Evolutionary conservation across 2,888 invertebrate genomes (phyloP), one percentile per base, ranked within the genome.

Genomic region (Trisateles emortualis): DNA sequence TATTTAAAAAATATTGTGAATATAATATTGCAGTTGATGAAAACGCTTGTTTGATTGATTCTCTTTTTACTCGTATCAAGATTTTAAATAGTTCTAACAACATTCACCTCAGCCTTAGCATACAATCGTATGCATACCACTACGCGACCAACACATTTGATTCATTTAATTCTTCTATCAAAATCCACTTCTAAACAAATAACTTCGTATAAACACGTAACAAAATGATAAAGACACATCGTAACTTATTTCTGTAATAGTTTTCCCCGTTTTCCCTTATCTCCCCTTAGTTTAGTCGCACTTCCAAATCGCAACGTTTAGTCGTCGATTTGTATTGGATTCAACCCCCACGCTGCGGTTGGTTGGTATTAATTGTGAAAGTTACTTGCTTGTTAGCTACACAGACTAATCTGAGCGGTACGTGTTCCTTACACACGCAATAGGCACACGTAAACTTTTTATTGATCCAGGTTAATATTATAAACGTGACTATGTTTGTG

Each of bases 281-380:
- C 68, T 55, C 52, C 72, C 72, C 57, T 50, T 49, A 52, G 59
- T 56, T 68, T 30, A 72, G 52, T 68, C 48, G 64, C 42, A 55
- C 52, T 54, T 71, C 44, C 43, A 40, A 48, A 53, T 64, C 55
- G 47, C 57, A 56, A 35, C 54, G 51, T 29, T 69, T 41, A 52
- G 54, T 56, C 56, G 60, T 51, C 52, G 17, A 58, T 56, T 53
- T 58, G 55, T 44, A 43, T 43, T 38, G 32, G 39, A 51, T 51
- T 45, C 9, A 67, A 59, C 62, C 52, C 73, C 57, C 58, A n/a
- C 22, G 40, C 14, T 62, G 61, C 54, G 60, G 68, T 73, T 55
- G 60, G 75, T 72, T 69, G 68, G 75, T 74, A 84, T 84, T 85
- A 84, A 86, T 86, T 82, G 86, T 81, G 72, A 78, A 86, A 85